Percentiles rank a stretch among this genome's conserved stretches.
phyloP scores from a whole-genome alignment of 2,888 invertebrate species.

The Lydus trimaculatus region DNA sequence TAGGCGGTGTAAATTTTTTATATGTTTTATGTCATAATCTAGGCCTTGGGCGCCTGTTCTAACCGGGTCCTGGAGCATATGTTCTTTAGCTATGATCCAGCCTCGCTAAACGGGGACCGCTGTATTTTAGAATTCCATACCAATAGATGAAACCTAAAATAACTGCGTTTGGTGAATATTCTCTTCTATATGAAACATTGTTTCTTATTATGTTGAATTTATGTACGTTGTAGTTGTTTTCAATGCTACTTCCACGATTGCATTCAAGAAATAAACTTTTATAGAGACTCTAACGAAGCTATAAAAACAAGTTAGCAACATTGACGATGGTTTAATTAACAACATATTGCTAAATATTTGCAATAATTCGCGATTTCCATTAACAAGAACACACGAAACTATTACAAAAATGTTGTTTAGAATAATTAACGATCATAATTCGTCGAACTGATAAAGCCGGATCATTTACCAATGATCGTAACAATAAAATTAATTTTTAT shows the following conservation, averaged over 20 bases:
- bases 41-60: too few species aligned
- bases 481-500: neutral
- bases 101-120: too few species aligned
- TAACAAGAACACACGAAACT: neutral
- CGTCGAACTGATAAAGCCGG: neutral
- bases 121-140: too few species aligned
- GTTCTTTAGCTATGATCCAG: too few species aligned
- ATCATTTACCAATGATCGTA: neutral
- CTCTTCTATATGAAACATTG: too few species aligned
- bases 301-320: neutral
- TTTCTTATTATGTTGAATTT: neutral
- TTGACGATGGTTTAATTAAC: neutral
- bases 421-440: neutral
- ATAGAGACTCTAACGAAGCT: neutral
- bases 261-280: neutral
- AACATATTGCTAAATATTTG: neutral
- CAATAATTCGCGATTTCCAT: neutral
- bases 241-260: neutral
- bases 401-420: neutral
- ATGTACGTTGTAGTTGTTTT: neutral
- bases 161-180: too few species aligned
- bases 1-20: too few species aligned
- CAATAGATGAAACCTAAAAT: too few species aligned
- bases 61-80: too few species aligned
- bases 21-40: too few species aligned